These are phyloP conservation scores for Plagiodera versicolora DNA, from an alignment of 2,888 invertebrate genomes.

Conservation along the genomic window DNA sequence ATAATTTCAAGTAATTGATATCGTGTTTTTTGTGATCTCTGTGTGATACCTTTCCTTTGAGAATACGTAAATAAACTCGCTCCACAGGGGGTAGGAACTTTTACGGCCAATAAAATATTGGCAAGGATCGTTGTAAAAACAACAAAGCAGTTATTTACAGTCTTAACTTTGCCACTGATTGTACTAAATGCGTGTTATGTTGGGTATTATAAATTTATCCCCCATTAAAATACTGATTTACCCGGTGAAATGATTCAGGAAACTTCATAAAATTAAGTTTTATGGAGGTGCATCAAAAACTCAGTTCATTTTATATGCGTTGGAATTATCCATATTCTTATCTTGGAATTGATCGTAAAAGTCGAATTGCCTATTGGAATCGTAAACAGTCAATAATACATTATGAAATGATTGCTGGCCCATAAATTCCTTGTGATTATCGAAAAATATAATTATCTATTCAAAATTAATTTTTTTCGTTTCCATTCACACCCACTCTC, in stretches of 20 bases:
- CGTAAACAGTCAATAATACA: slow-evolving; percentile 1
- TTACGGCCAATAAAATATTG: not conserved
- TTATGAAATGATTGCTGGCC: not conserved
- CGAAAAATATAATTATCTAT: not conserved
- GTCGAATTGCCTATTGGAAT: not conserved
- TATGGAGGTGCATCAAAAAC: slow-evolving; percentile 19
- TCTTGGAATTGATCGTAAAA: slow-evolving; percentile 6
- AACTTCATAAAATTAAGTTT: slow-evolving; percentile 34
- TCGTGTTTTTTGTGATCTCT: not conserved
- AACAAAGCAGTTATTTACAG: not conserved
- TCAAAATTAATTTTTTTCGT: not conserved
- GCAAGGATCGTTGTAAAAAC: not conserved
- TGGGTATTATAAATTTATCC: slow-evolving; percentile 28
- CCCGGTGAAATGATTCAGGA: slow-evolving; percentile 28
- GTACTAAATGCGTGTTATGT: slow-evolving; percentile 14
- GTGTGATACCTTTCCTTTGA: not conserved
- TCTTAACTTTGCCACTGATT: not conserved
- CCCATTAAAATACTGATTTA: slow-evolving; percentile 24
- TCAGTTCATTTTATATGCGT: not conserved
- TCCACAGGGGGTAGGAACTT: not conserved
- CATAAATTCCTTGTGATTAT: not conserved
- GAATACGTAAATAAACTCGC: not conserved
- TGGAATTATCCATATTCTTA: slow-evolving; percentile 1
- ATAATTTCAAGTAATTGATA: too few relatives aligned
- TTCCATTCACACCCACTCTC: too few relatives aligned